Evolutionary conservation across 1,140 invertebrate genomes (phyloP), one percentile per base, ranked within the genome.

Genomic region (Drosophila seguyi): DNA sequence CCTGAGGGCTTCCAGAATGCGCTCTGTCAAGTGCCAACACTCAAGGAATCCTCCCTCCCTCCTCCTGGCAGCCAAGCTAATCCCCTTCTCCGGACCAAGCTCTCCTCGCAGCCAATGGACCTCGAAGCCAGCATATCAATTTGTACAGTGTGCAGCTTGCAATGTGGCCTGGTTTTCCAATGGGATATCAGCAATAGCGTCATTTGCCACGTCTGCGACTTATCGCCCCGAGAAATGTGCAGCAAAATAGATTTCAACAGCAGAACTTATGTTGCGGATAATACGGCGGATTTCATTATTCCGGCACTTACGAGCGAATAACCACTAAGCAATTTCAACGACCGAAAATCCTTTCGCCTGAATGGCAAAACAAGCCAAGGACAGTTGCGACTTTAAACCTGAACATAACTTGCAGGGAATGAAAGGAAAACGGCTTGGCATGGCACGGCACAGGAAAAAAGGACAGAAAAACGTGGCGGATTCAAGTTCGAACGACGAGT

Each of bases 221-320:
- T 88, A 88, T 88, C 85, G 85, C 84, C 84, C 62, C 74, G 75
- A 88, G 85, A 90, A 90, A 90, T 90, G 81, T 77, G 76, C 85
- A 85, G 73, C 77, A 71, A 90, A 90, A 90, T 84, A 74, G 84
- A 87, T 86, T 86, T 82, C 74, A 60, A 75, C 27, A 38, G 36
- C 45, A 52, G 25, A 31, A 84, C 85, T 85, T 88, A 85, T 88
- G 85, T 88, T 84, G 74, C 85, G 85, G 69, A 88, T 88, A 88
- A 90, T 85, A 78, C 85, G 79, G 75, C 65, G 83, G 86, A 88
- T 88, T 88, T 90, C 81, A 88, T 88, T 88, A 85, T 88, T 88
- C 90, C 81, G 86, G 85, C 85, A 90, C 85, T 88, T 90, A 90
- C 84, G 73, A 90, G 34, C 84, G 81, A 88, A 81, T 85, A 90